A percentile compares a stretch with the other conserved stretches of the same genome.
Conservation (phyloP, 2,797 vertebrate genomes). For the Falco cherrug region DNA sequence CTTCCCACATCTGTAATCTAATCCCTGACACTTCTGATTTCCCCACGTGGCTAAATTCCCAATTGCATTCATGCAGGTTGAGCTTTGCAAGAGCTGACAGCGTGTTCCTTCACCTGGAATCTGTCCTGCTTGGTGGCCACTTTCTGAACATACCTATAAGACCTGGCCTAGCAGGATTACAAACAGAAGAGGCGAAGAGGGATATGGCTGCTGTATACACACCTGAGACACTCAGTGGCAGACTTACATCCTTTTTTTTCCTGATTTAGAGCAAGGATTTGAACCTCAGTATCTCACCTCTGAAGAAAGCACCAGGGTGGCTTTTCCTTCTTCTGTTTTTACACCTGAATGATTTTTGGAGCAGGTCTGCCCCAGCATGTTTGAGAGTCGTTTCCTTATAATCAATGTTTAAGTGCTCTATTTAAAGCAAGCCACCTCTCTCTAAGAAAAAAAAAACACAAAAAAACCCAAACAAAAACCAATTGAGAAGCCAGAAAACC, state of each 20-base stretch:
- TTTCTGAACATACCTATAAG: neutral
- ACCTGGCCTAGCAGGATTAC: neutral
- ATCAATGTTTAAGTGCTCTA: neutral
- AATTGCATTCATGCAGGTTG: rapidly evolving
- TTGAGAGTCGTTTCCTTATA: neutral
- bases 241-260: neutral
- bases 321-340: neutral
- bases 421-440: neutral
- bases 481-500: neutral
- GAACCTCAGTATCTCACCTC: neutral
- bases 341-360: neutral
- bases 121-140: neutral
- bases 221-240: neutral
- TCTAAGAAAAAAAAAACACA: neutral
- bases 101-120: neutral
- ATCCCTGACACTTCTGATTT: neutral
- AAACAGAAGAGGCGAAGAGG: neutral
- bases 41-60: neutral
- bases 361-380: neutral
- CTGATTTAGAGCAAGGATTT: neutral
- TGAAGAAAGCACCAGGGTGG: neutral
- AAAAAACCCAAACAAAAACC: neutral
- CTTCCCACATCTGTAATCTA: neutral
- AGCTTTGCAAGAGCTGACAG: neutral
- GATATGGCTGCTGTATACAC: neutral